Base-by-base conservation (phyloP, 1,140 invertebrate genomes). In the Whitmania pigra region DNA sequence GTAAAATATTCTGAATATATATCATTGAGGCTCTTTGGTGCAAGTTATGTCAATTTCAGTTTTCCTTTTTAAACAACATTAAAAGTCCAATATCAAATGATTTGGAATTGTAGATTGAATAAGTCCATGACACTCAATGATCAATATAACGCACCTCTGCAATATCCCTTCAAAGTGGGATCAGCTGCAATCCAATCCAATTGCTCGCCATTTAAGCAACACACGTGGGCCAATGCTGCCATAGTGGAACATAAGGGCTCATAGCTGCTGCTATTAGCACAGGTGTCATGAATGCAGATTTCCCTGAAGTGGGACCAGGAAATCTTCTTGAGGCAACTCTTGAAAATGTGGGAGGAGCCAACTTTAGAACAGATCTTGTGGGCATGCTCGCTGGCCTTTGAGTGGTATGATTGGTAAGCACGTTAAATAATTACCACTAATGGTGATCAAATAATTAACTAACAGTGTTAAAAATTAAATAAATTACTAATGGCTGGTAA, bases 321-420 rank as follows among this genome's bases (percentile, higher is more conserved):
- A 49, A 70, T 54, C 69, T 22, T 40, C 25, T 53, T 49, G 6
- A 70, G 29, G n/a, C 69, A 70, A 18, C 5, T 53, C 31, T 29
- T 54, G 53, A 70, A 70, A 27, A 53, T 25, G 69, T 43, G 17
- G 5, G 43, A 17, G 9, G 31, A 36, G 18, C 69, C 69, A 43
- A 70, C 43, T 18, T 70, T 53, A 29, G 31, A 53, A 54, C 69
- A 70, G 17, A 70, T 49, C 31, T 25, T 53, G 18, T 36, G 31
- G 18, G 69, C 69, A 54, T 70, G 69, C 69, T 70, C 22, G 25
- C n/a, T 53, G 36, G 69, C 69, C 69, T 70, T n/a, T 22, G 20
- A 25, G 20, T 57, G 22, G 22, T 6, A 63, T 63, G 57, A 63
- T 63, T 13, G 15, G 2, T 49, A 49, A 36, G 6, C 31, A 36